Base-by-base conservation (phyloP, 2,113 vertebrate genomes). In the Notarius lentiginosus region DNA sequence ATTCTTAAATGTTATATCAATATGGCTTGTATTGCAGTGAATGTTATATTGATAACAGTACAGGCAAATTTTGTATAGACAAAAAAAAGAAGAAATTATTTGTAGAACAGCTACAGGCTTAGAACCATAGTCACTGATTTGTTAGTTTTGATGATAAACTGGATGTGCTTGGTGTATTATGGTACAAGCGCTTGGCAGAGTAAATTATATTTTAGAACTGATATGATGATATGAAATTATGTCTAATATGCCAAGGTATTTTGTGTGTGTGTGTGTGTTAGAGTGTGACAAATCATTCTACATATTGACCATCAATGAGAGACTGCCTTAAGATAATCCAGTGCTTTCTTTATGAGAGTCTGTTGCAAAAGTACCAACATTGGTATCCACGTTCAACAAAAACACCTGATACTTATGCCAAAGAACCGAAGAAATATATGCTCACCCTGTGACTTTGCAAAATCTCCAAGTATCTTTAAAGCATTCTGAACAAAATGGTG, bases 291-390 rank as follows among this genome's bases (percentile, higher is more conserved):
- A 82, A 82, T 49, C 61, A 66, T 65, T 83, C 24, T 82, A 63
- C 60, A 30, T 85, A 55, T 49, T 30, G 63, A 83, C 9, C 61
- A 15, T 87, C 65, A 82, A 49, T 58, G 63, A 80, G 66, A 84
- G 58, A 75, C 80, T 82, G 86, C 83, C 88, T 89, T 87, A 89
- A 84, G 77, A 63, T 84, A 22, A 89, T 77, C n/a, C 18, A 49
- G 5, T 84, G 65, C 86, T 81, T 63, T 81, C 15, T 34, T n/a
- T n/a, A 82, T 5, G 47, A 75, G 47, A 49, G 53, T 86, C 41
- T 47, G 60, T 65, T 22, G 51, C 24, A 41, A 53, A 77, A 79
- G n/a, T 79, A 65, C 24, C 81, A 73, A 22, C 65, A 61, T 72
- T 51, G 18, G 27, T 86, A 0, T 27, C 56, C 30, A 11, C 70